phyloP scores from a whole-genome alignment of 2,797 vertebrate genomes.

The Corythornis leucogaster region DNA sequence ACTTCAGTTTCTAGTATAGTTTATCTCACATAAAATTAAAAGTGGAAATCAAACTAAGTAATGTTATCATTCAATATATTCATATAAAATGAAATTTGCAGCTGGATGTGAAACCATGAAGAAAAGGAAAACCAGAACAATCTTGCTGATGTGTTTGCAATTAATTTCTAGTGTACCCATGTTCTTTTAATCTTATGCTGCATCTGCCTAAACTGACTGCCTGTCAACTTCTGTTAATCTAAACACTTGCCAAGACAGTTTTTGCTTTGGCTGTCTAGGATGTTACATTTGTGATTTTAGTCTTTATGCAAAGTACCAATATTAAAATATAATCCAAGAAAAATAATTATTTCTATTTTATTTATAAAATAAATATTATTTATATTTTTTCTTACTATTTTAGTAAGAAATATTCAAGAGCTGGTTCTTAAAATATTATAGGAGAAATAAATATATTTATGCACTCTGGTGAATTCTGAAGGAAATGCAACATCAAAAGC shows the following conservation, averaged over 20 bases:
- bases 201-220: background rate
- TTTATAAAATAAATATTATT: background rate
- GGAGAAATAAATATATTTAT: slow-evolving; percentile 14
- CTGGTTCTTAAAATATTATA: background rate
- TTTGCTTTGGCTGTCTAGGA: background rate
- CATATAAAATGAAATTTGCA: background rate
- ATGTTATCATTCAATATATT: background rate
- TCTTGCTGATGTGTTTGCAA: background rate
- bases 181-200: background rate
- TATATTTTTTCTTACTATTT: background rate
- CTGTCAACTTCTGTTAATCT: background rate
- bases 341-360: background rate
- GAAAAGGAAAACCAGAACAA: background rate
- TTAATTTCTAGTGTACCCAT: background rate
- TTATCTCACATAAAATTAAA: background rate
- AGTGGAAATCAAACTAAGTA: background rate
- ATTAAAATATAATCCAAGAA: background rate
- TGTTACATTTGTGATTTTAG: background rate
- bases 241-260: background rate
- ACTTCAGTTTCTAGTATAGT: background rate
- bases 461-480: background rate
- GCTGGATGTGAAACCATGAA: background rate
- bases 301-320: background rate
- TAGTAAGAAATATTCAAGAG: background rate
- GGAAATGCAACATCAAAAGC: slow-evolving; percentile 11